phyloP scores from a whole-genome alignment of 1,140 invertebrate species.

The Manduca sexta region DNA sequence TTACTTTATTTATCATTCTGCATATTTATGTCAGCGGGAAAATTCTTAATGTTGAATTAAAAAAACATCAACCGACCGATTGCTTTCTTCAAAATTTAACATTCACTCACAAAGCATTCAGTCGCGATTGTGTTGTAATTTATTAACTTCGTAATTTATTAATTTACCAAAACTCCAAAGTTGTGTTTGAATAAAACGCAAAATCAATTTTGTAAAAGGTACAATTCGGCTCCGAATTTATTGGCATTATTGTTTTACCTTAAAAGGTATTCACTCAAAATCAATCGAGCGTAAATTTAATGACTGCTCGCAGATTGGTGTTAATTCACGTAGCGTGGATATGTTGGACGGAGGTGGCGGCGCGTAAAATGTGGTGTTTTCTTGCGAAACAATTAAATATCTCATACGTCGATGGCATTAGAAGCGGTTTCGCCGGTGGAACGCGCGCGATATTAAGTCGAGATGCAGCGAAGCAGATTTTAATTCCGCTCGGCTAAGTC shows the following conservation, averaged over 20 bases:
- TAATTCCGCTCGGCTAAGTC: conserved; percentile 56
- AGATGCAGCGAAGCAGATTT: conserved; percentile 43
- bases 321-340: conserved; percentile 54
- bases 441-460: conserved; percentile 34
- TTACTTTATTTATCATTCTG: too few relatives aligned
- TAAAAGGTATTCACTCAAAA: conserved; percentile 55
- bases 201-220: conserved; percentile 37
- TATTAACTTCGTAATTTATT: conserved; percentile 13
- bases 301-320: conserved; percentile 63
- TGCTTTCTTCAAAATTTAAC: neutral
- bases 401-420: conserved; percentile 51
- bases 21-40: too few relatives aligned
- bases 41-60: neutral
- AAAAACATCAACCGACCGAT: neutral
- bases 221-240: conserved; percentile 42
- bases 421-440: conserved; percentile 27
- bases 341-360: conserved; percentile 42
- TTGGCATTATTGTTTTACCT: conserved; percentile 59
- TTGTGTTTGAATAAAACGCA: conserved; percentile 13
- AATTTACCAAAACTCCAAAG: conserved; percentile 15
- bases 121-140: neutral
- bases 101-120: neutral
- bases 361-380: conserved; percentile 53
- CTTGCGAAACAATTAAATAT: conserved; percentile 65
- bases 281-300: conserved; percentile 64